Evolutionary conservation across 2,113 vertebrate species (phyloP).

Genomic region (Phainopepla nitens): DNA sequence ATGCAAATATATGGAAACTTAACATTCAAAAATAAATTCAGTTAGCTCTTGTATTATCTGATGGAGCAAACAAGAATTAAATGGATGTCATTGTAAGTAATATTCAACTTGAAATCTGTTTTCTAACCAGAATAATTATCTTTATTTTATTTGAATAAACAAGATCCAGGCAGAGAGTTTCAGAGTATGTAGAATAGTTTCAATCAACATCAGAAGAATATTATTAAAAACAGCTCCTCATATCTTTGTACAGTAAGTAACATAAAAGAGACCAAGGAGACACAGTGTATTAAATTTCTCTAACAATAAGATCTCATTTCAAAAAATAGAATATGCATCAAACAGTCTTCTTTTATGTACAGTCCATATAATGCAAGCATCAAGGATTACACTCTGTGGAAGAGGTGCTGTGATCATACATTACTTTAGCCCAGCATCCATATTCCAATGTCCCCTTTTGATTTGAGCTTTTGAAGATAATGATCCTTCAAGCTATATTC

Average conservation of each 20-base stretch:
- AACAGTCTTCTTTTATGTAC: background rate
- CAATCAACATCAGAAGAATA: background rate
- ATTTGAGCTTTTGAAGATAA: background rate
- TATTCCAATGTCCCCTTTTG: background rate
- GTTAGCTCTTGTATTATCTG: background rate
- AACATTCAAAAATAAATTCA: background rate
- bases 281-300: background rate
- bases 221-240: background rate
- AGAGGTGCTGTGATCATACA: background rate
- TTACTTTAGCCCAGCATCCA: background rate
- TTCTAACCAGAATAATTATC: conserved; percentile 42
- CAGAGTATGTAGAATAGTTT: background rate
- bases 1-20: background rate
- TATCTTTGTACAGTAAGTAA: background rate
- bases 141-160: conserved; percentile 37
- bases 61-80: background rate
- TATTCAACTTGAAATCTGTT: background rate
- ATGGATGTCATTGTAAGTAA: background rate
- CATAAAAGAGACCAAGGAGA: background rate
- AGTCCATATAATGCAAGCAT: background rate
- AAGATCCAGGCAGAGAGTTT: background rate
- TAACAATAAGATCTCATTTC: conserved; percentile 5
- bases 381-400: background rate
- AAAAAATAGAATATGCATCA: background rate
- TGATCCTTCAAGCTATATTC: background rate